phyloP scores from a whole-genome alignment of 1,140 invertebrate species.

The Bradynema listronoti region DNA sequence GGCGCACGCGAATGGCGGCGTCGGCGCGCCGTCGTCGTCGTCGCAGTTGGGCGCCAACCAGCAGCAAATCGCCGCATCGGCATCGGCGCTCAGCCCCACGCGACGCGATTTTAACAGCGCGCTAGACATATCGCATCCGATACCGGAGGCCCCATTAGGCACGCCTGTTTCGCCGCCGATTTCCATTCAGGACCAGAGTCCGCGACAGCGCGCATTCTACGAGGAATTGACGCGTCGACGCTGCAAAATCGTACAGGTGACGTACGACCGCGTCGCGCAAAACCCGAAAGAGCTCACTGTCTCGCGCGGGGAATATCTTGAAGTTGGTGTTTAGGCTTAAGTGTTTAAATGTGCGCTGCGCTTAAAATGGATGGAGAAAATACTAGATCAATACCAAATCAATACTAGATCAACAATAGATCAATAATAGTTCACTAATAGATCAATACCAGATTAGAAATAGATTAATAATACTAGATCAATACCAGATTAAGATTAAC shows the following conservation, averaged over 20 bases:
- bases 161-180: slow-evolving; percentile 17
- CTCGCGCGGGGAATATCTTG: slow-evolving; percentile 83
- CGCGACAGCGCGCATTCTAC: slow-evolving; percentile 42
- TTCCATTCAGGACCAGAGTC: slow-evolving; percentile 36
- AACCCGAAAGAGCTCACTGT: slow-evolving; percentile 96
- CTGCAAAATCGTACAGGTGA: slow-evolving; percentile 69
- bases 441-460: too few species aligned
- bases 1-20: slow-evolving; percentile 3
- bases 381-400: too few species aligned
- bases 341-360: too few species aligned
- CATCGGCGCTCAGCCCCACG: neutral
- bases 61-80: too few species aligned
- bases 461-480: too few species aligned
- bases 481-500: too few species aligned
- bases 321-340: too few species aligned
- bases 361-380: too few species aligned
- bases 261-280: slow-evolving; percentile 88
- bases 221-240: slow-evolving; percentile 36
- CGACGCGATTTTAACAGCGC: neutral
- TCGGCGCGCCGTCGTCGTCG: too few species aligned
- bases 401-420: slow-evolving; percentile 9
- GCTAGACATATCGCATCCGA: neutral
- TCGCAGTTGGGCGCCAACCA: too few species aligned
- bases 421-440: neutral
- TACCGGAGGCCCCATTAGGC: too few species aligned